A percentile compares a stretch with the other conserved stretches of the same genome.
Evolutionary conservation across 2,888 invertebrate genomes (phyloP).

Genomic region (Netelia melanura): DNA sequence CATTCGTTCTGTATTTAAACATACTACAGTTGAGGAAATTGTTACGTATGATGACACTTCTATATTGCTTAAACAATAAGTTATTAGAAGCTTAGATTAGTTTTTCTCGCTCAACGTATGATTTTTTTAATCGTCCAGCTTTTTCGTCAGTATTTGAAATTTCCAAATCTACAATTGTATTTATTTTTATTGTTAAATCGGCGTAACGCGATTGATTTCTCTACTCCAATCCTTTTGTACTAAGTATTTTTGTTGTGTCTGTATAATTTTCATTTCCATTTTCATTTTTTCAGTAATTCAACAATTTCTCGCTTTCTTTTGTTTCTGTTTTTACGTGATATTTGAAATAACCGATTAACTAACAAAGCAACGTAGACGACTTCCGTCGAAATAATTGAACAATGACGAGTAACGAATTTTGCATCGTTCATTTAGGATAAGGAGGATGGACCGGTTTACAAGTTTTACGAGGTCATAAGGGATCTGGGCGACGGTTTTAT

Average conservation of each 20-base stretch:
- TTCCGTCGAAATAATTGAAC: conserved; percentile 5
- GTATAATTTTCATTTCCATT: conserved; percentile 10
- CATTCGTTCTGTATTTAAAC: too few species aligned
- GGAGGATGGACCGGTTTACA: conserved; percentile 91
- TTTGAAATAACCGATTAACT: conserved; percentile 8
- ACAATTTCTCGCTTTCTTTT: conserved; percentile 9
- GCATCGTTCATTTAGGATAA: conserved; percentile 86
- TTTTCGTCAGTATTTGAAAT: too few species aligned
- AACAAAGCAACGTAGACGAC: conserved; percentile 14
- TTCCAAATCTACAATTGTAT: too few species aligned
- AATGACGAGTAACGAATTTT: not conserved
- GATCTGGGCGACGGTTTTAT: conserved; percentile 92
- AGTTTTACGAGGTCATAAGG: conserved; percentile 93
- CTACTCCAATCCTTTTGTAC: too few species aligned
- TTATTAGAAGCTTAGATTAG: too few species aligned
- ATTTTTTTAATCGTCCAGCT: too few species aligned
- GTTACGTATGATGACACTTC: too few species aligned
- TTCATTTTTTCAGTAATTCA: not conserved
- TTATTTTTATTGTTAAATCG: too few species aligned
- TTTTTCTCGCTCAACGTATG: too few species aligned
- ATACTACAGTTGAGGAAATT: too few species aligned
- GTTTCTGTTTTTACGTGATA: not conserved
- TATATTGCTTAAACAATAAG: too few species aligned
- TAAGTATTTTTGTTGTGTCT: not conserved
- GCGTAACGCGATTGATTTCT: too few species aligned